Evolutionary conservation across 2,113 vertebrate genomes (phyloP).

Genomic region (Thalassarche chlororhynchos): DNA sequence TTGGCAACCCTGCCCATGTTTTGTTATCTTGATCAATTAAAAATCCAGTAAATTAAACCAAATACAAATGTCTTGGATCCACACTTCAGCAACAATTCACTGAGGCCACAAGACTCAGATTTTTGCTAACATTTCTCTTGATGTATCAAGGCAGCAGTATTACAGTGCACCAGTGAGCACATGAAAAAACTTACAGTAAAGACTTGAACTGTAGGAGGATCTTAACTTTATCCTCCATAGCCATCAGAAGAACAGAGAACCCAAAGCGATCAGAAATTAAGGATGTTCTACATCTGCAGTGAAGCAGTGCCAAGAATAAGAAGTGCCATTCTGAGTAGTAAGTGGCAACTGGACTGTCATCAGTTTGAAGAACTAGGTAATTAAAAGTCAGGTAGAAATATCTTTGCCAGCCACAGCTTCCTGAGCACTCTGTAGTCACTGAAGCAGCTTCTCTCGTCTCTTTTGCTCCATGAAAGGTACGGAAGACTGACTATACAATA

Average conservation of each 20-base stretch:
- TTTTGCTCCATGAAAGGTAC: neutral
- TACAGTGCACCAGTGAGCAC: neutral
- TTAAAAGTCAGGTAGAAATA: neutral
- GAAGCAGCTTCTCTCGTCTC: neutral
- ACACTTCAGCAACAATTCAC: neutral
- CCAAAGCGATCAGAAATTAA: neutral
- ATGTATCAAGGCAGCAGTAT: neutral
- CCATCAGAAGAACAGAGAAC: neutral
- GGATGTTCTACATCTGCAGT: neutral
- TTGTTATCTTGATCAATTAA: neutral
- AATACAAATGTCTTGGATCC: neutral
- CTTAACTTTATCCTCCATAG: neutral
- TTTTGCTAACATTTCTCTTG: neutral
- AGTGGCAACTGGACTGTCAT: neutral
- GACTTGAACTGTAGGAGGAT: neutral
- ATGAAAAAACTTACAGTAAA: neutral
- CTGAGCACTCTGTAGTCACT: neutral
- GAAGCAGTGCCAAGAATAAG: neutral
- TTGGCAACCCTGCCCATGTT: neutral
- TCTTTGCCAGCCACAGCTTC: neutral
- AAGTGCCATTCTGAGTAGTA: neutral
- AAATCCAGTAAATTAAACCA: neutral
- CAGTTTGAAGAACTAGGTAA: neutral
- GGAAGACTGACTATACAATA: accelerated
- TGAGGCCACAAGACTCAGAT: neutral